Base-by-base conservation (phyloP, 2,888 invertebrate species). In the Macrophya alboannulata region DNA sequence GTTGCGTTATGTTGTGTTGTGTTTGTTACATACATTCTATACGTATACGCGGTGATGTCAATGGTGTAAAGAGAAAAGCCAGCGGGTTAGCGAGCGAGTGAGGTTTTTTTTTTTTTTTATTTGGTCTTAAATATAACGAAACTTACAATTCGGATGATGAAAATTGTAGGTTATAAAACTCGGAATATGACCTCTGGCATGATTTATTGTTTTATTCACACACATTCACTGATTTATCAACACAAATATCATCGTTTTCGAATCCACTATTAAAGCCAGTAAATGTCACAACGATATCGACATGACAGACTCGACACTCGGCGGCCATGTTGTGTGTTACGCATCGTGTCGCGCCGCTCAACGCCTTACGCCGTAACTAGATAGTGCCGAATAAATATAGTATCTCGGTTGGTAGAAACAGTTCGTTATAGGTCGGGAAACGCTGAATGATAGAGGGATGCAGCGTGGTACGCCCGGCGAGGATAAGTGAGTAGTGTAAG, bases 311-410 rank as follows among this genome's bases (percentile, higher is more conserved):
- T 89, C 91, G 90, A 86, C 89, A 90, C 91, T 90, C 86, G 89
- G 91, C 93, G 89, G 92, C 92, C 93, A 93, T 93, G 87, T 93
- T 93, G 90, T 88, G 83, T 84, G 51, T 85, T 79, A 17, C 62
- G 65, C 76, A 51, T 62, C 25, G 31, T 17, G 71, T 72, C 15
- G 85, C 65, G 81, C 59, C 81, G 62, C 81, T 43, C 45, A 17
- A 68, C 68, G 68, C 37, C 68, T 31, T 37, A 31, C 37, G 68
- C 31, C 15, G 17, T 12, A 74, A 74, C 74, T 25, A 45, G 25
- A 6, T 45, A 21, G 45, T 48, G 17, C 74, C 45, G 68, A 68
- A 12, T 68, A 21, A 40, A 31, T 21, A 25, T 37, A 40, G 5
- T 21, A 25, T 37, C 17, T 55, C 55, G 25, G 68, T 68, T 6